Percentiles rank a stretch among this genome's conserved stretches.
These are phyloP conservation scores for Malthinus flaveolus DNA, from an alignment of 2,888 invertebrate genomes.

Conservation along the genomic window DNA sequence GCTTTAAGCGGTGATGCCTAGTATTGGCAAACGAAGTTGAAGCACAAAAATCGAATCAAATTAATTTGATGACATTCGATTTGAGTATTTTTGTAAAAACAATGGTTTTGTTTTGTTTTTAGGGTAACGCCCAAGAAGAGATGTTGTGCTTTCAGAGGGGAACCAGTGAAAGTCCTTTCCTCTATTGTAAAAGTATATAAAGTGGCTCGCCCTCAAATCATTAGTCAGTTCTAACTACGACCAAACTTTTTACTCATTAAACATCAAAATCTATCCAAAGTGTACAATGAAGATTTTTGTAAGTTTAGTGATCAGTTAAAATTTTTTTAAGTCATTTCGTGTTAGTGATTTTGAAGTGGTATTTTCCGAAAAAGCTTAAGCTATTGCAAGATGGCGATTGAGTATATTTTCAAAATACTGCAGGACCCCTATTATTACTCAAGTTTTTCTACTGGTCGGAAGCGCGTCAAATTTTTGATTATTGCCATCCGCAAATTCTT, in stretches of 20 bases:
- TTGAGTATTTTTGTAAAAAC: no score
- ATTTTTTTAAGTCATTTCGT: background rate
- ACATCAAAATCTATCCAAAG: slow-evolving; percentile 36
- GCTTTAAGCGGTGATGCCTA: no score
- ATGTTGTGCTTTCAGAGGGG: slow-evolving; percentile 32
- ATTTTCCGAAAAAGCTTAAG: background rate
- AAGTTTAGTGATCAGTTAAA: slow-evolving; percentile 39
- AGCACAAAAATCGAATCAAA: no score
- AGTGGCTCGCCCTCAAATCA: slow-evolving; percentile 38
- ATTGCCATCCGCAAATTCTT: no score
- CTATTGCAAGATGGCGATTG: no score
- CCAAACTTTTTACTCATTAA: slow-evolving; percentile 34
- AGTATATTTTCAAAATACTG: no score
- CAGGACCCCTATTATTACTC: background rate
- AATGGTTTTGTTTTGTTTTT: background rate
- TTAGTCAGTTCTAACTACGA: slow-evolving; percentile 40
- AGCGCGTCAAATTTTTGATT: background rate
- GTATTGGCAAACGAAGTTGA: no score
- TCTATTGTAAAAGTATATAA: slow-evolving; percentile 42
- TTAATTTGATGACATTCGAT: no score
- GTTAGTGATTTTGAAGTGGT: no score
- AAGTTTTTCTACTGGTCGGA: no score
- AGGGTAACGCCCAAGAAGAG: slow-evolving; percentile 24
- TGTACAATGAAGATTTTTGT: slow-evolving; percentile 51
- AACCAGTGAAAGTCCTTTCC: slow-evolving; percentile 44